Base-by-base conservation (phyloP, 1,140 invertebrate genomes). In the Polypedilum pembai region DNA sequence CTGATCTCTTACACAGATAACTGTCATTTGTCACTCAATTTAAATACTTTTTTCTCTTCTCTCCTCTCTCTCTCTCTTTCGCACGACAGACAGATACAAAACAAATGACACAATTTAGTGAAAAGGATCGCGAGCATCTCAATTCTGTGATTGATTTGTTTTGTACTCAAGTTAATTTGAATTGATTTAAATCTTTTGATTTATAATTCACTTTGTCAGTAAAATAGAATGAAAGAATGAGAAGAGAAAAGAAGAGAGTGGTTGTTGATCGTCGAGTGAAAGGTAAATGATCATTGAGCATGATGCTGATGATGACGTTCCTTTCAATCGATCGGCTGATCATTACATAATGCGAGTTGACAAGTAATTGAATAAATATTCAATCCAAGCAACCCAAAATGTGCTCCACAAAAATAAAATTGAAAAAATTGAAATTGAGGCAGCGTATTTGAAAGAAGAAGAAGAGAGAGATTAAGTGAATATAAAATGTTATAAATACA, bases 151-250 rank as follows among this genome's bases (percentile, higher is more conserved):
- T 56, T 56, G 45, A 56, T 56, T 56, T 56, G 45, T 56, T 56
- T 56, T 56, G 45, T 56, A 56, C 45, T 56, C 45, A 56, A 56
- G n/a, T 56, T 56, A 56, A 56, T 56, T 56, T 56, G 45, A 56
- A 56, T 56, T 56, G 45, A 56, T 56, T 56, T 56, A 56, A 56
- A 56, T 56, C 45, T 56, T 56, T 56, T 56, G 45, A 56, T 56
- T 56, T 56, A 56, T 56, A 56, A 15, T 56, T 56, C 4, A 56
- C 45, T n/a, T 56, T 56, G n/a, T 56, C 45, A 12, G 45, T 56
- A 56, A 56, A 56, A 12, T 4, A n/a, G n/a, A 56, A 56, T 8
- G 15, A 56, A 15, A 1, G 12, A 56, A 56, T 15, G 4, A n/a
- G n/a, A 15, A 45, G 2, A 45, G 41, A 41, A 41, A 45, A 45